Conservation (phyloP, 2,113 vertebrate species). For the Vidua macroura region DNA sequence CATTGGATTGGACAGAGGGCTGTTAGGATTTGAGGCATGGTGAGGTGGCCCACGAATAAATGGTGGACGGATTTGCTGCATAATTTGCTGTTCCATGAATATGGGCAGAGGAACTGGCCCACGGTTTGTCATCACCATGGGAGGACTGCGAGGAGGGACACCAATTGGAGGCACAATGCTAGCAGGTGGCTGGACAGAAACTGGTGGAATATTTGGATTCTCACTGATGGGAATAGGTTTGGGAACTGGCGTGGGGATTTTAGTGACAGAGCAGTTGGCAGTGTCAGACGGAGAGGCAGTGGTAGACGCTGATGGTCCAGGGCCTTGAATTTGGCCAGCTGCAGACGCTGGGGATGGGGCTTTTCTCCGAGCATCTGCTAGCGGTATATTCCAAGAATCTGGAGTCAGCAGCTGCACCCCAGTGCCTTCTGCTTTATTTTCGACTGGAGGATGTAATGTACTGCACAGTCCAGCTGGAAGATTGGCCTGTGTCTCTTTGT, state of each 20-base stretch:
- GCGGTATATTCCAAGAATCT: conserved; percentile 95
- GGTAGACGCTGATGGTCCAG: conserved; percentile 84
- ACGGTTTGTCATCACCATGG: conserved; percentile 97
- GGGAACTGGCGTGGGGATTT: conserved; percentile 94
- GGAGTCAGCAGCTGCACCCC: conserved; percentile 96
- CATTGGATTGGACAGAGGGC: conserved; percentile 91
- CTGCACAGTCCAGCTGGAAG: conserved; percentile 93
- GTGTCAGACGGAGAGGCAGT: conserved; percentile 88
- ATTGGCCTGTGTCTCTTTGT: conserved; percentile 99
- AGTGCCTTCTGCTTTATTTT: conserved; percentile 88
- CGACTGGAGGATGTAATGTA: conserved; percentile 84
- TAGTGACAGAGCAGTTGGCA: conserved; percentile 86
- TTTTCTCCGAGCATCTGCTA: conserved; percentile 91
- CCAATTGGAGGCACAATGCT: conserved; percentile 86
- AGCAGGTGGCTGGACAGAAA: conserved; percentile 85
- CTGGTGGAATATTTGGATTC: conserved; percentile 84
- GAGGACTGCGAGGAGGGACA: conserved; percentile 90
- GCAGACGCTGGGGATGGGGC: conserved; percentile 87
- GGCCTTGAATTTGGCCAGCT: conserved; percentile 82
- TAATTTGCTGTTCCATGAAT: conserved; percentile 99
- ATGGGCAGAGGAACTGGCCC: conserved; percentile 94
- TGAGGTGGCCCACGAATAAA: conserved; percentile 87
- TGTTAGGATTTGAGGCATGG: conserved; percentile 87
- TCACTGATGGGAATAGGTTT: conserved; percentile 85
- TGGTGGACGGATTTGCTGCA: conserved; percentile 93